Evolutionary conservation across 2,888 invertebrate species (phyloP), one percentile per base, ranked within the genome.

Genomic region (Poecilobothrus nobilitatus): DNA sequence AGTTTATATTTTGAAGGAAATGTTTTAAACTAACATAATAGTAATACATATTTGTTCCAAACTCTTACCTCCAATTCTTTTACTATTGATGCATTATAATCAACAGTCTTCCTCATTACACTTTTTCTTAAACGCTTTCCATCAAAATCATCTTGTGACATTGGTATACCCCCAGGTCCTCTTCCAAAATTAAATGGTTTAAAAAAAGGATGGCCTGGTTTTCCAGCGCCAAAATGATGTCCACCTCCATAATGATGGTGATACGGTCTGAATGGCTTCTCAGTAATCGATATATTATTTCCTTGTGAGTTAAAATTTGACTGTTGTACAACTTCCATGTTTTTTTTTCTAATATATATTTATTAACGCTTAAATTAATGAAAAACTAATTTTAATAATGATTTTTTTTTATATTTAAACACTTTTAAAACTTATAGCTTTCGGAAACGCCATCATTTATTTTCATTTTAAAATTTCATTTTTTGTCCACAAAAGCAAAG

Each of bases 21-120:
- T n/a, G n/a, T n/a, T n/a, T n/a, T n/a, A n/a, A n/a, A n/a, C n/a
- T n/a, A n/a, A n/a, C 12, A 20, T 63, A 20, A 63, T 63, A 5
- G 63, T 63, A 20, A 8, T 44, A 12, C 6, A 44, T 27, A 27
- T 5, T 27, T 27, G 2, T 27, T 27, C 27, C 27, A 27, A n/a
- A 27, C 5, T 27, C 27, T 81, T 82, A 92, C 92, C 87, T 97
- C 94, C 76, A 98, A 82, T 76, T 92, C 92, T 81, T 92, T 92
- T 71, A 97, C 92, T 77, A 97, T 91, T 61, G 97, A 89, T 22
- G 96, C 91, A 86, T 97, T 97, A 82, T 97, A 97, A 84, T 98
- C 98, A 68, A 98, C 96, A 44, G 97, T 98, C 84, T 97, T 97
- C 75, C 97, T 87, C 89, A 97, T 95, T 73, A 97, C 94, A 74